These are phyloP conservation scores for Poeciliopsis paucimaculata DNA, from an alignment of 2,797 vertebrate genomes.

Conservation along the genomic window DNA sequence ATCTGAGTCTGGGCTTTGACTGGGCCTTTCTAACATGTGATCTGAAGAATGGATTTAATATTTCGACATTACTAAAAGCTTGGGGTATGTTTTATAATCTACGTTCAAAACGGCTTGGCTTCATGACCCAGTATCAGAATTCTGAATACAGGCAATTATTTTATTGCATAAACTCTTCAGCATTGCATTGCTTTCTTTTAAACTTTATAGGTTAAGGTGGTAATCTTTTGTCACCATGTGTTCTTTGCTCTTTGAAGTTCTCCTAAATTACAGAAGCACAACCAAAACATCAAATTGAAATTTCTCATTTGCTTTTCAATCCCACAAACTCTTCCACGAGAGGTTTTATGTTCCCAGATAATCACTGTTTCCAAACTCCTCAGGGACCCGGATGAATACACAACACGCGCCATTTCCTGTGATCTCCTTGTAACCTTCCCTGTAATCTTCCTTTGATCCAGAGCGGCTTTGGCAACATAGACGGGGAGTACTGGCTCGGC, in stretches of 20 bases:
- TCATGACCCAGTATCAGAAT: conserved; percentile 17
- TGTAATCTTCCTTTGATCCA: conserved; percentile 74
- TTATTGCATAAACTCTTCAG: conserved; percentile 47
- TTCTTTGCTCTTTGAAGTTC: conserved; percentile 47
- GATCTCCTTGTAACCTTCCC: conserved; percentile 46
- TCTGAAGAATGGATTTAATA: background rate
- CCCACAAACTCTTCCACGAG: conserved; percentile 17
- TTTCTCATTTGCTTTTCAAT: conserved; percentile 36
- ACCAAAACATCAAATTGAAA: conserved; percentile 43
- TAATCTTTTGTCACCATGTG: conserved; percentile 19
- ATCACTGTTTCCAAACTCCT: conserved; percentile 61
- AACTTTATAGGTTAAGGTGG: conserved; percentile 37
- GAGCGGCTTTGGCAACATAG: conserved; percentile 96
- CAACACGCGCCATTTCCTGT: conserved; percentile 41
- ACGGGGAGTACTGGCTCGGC: conserved; percentile 95
- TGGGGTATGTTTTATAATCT: background rate
- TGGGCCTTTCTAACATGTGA: background rate
- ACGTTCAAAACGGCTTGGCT: background rate
- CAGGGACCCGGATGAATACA: conserved; percentile 37
- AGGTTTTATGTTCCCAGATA: conserved; percentile 56
- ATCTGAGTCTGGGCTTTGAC: background rate
- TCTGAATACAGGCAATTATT: conserved; percentile 41
- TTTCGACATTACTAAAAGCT: background rate
- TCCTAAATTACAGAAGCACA: conserved; percentile 42
- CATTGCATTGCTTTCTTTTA: conserved; percentile 23